phyloP scores from a whole-genome alignment of 2,797 vertebrate species.

The Miichthys miiuy region DNA sequence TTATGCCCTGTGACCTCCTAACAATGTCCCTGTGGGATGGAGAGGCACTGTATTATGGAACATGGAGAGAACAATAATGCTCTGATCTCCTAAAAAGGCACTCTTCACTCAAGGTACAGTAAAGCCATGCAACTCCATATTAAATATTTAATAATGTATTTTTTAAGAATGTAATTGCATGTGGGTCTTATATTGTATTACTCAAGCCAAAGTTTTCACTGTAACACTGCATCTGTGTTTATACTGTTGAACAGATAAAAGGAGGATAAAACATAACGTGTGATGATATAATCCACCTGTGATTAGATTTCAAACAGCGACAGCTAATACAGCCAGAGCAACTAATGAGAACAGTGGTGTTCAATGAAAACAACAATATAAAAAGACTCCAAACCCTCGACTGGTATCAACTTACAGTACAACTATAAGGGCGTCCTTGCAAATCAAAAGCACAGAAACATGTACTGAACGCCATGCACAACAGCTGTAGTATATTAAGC shows the following conservation, averaged over 20 bases:
- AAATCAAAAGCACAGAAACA: constrained; percentile 30
- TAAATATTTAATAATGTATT: background rate
- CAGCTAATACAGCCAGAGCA: background rate
- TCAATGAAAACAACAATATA: constrained; percentile 7
- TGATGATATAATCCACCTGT: constrained; percentile 19
- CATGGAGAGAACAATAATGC: background rate
- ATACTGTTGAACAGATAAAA: constrained; percentile 9
- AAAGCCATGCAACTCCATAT: background rate
- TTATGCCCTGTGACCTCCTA: background rate
- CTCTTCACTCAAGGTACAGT: background rate
- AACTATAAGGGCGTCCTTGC: background rate
- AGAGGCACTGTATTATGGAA: background rate
- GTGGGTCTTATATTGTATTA: background rate
- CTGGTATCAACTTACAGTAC: constrained; percentile 16
- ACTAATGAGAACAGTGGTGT: background rate
- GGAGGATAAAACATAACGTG: background rate
- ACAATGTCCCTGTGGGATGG: background rate
- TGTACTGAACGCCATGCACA: constrained; percentile 16
- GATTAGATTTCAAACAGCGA: constrained; percentile 8
- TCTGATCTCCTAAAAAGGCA: background rate
- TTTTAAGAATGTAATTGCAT: background rate
- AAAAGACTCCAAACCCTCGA: constrained; percentile 7
- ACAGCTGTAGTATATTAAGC: constrained; percentile 47
- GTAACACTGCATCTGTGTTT: constrained; percentile 28
- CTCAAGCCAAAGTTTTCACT: background rate